Conservation (phyloP, 2,888 invertebrate genomes). For the Aspidiotus destructor region DNA sequence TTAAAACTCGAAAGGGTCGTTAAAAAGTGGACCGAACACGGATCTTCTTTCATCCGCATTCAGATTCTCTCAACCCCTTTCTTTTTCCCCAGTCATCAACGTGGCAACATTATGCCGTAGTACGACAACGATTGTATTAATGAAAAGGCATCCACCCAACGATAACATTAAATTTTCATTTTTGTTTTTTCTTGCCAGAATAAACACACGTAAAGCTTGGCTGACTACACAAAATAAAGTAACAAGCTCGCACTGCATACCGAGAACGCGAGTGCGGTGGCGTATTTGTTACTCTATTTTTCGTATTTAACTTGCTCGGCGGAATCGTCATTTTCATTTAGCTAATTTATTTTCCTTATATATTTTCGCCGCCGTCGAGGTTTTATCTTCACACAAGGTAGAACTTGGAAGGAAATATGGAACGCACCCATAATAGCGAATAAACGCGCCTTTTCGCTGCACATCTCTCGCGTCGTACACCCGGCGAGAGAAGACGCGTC, state of each 20-base stretch:
- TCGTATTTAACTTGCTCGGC: background rate
- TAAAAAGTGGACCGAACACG: no score
- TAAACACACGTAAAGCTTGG: background rate
- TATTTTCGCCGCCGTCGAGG: conserved; percentile 12
- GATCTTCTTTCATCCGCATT: no score
- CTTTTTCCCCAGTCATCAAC: no score
- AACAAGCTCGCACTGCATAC: background rate
- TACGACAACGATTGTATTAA: no score
- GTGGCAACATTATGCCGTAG: no score
- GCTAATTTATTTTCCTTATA: conserved; percentile 23
- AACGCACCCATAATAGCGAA: conserved; percentile 18
- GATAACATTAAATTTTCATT: conserved; percentile 12
- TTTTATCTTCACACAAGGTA: conserved; percentile 32
- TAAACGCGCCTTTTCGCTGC: background rate
- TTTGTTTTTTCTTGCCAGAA: conserved; percentile 9
- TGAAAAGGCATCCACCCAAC: background rate
- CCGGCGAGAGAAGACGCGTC: conserved; percentile 12
- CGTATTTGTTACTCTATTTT: background rate
- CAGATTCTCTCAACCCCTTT: no score
- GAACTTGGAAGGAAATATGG: conserved; percentile 28
- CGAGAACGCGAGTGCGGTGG: background rate
- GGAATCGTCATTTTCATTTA: conserved; percentile 16
- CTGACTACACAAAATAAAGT: background rate
- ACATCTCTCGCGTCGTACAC: background rate
- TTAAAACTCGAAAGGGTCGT: no score